Conservation (phyloP, 2,113 vertebrate species). For the Syngnathus scovelli region DNA sequence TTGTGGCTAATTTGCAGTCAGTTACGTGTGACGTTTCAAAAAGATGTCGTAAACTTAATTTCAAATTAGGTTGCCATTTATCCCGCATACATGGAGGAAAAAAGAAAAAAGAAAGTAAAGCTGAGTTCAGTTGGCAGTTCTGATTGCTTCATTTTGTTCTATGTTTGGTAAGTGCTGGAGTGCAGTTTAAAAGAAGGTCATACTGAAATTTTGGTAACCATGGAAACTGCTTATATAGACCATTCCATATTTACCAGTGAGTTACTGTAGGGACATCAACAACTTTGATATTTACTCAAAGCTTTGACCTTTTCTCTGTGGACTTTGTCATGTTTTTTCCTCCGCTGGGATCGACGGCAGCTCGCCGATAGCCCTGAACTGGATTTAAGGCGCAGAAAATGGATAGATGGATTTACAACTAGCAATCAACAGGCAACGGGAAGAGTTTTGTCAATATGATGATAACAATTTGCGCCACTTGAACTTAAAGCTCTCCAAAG, state of each 20-base stretch:
- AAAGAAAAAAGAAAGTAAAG: background rate
- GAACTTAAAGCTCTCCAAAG: background rate
- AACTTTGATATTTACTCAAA: slow-evolving; percentile 1
- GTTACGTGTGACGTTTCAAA: background rate
- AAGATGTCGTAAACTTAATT: background rate
- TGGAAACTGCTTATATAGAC: background rate
- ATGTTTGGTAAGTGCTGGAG: background rate
- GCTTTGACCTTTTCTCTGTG: background rate
- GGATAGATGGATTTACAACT: background rate
- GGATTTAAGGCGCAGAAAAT: background rate
- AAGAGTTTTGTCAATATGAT: background rate
- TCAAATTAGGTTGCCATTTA: background rate
- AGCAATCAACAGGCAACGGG: background rate
- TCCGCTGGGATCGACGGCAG: background rate
- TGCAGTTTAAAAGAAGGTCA: background rate
- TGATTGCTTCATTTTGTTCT: background rate
- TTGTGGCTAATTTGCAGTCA: too few species aligned
- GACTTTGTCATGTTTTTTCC: background rate
- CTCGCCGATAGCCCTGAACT: background rate
- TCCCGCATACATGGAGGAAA: background rate
- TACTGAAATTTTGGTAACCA: background rate
- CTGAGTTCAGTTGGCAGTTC: background rate
- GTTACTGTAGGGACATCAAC: background rate
- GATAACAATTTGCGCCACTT: too few species aligned
- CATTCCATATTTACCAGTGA: background rate